Conservation (phyloP, 1,140 invertebrate genomes). For the Lasaia peninsularis region DNA sequence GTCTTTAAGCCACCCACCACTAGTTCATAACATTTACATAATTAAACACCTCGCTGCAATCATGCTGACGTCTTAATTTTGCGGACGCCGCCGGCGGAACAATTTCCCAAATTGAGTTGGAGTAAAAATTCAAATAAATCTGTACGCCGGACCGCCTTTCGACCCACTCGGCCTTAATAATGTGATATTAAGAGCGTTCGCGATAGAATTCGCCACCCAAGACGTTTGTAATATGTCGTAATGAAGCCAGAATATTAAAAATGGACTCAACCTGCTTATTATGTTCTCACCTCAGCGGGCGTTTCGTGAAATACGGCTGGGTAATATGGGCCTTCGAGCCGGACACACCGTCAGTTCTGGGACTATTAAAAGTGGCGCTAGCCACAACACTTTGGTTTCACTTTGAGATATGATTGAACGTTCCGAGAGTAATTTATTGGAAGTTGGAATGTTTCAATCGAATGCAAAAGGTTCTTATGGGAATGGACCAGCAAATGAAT, state of each 20-base stretch:
- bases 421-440: conserved; percentile 15
- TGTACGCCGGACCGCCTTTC: conserved; percentile 52
- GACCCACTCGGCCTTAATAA: conserved; percentile 57
- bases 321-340: conserved; percentile 56
- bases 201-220: conserved; percentile 76
- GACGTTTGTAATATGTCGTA: conserved; percentile 74
- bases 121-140: conserved; percentile 76
- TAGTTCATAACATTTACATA: conserved; percentile 74
- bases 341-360: conserved; percentile 37
- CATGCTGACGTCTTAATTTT: conserved; percentile 75
- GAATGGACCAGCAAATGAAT: too few relatives aligned
- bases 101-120: conserved; percentile 75
- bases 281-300: conserved; percentile 72
- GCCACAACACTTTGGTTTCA: conserved; percentile 31
- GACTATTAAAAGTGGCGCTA: conserved; percentile 54
- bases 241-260: conserved; percentile 76
- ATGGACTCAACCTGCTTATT: conserved; percentile 72
- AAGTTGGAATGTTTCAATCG: conserved; percentile 13
- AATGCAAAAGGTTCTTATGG: too few relatives aligned
- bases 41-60: conserved; percentile 73
- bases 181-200: conserved; percentile 68
- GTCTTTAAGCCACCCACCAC: conserved; percentile 57
- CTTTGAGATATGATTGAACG: conserved; percentile 19
- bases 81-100: conserved; percentile 65
- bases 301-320: conserved; percentile 67